Percentiles rank a stretch among this genome's conserved stretches.
Conservation (phyloP, 2,797 vertebrate species). For the Eulemur mongoz region DNA sequence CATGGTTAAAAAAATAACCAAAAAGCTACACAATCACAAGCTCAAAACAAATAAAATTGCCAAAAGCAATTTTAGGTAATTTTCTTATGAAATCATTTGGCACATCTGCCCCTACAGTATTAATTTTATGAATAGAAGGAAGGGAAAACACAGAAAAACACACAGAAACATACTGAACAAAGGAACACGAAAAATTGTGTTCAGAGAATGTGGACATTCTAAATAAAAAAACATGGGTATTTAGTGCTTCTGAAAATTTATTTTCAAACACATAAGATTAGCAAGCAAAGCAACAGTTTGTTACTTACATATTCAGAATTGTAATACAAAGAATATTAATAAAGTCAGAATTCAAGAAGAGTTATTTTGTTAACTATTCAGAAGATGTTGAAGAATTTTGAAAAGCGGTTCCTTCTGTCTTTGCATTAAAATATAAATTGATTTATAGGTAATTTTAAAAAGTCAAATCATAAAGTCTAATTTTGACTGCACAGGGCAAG, state of each 20-base stretch:
- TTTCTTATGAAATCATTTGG: constrained; percentile 52
- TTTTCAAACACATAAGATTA: constrained; percentile 61
- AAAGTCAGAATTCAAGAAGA: neutral
- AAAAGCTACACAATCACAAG: neutral
- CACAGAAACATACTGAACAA: constrained; percentile 4
- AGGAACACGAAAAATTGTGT: constrained; percentile 18
- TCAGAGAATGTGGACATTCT: constrained; percentile 20
- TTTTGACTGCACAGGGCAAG: constrained; percentile 46
- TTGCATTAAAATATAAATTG: constrained; percentile 32
- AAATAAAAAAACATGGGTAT: constrained; percentile 6
- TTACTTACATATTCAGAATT: constrained; percentile 47
- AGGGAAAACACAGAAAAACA: neutral
- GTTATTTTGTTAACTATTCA: constrained; percentile 59
- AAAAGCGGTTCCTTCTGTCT: constrained; percentile 19
- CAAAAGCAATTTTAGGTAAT: constrained; percentile 30
- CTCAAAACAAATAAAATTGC: neutral
- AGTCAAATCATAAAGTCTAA: neutral
- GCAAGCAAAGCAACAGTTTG: constrained; percentile 37
- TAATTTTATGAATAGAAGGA: constrained; percentile 58
- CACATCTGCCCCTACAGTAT: neutral
- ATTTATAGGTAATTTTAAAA: constrained; percentile 30
- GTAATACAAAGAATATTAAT: constrained; percentile 42
- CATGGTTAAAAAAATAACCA: neutral
- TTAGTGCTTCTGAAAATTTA: constrained; percentile 38
- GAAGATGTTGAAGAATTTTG: neutral